Base-by-base conservation (phyloP, 2,888 invertebrate genomes). In the Minunthozetes semirufus region DNA sequence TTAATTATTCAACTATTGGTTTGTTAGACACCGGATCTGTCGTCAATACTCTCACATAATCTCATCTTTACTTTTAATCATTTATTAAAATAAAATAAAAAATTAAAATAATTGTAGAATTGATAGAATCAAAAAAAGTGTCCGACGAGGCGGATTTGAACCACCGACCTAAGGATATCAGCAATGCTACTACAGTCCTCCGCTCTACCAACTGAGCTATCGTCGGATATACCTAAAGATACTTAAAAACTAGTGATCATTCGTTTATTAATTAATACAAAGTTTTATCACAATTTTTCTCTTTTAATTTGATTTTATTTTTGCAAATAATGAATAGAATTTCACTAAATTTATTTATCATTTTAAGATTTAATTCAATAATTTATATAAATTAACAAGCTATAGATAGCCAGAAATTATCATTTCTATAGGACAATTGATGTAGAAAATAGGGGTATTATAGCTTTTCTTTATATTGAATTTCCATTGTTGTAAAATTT, bases 91-190 rank as follows among this genome's bases (percentile, higher is more conserved):
- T 6, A 42, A 42, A 53, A n/a, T 19, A 53, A 53, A 53, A 53
- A 53, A 53, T 22, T 8, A 8, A 42, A 42, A 13, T 42, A 42
- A 11, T 8, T 33, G 33, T 33, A 3, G 3, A 33, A 33, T 8
- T 42, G 11, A 42, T 42, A 11, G 8, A 13, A 1, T n/a, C n/a
- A 27, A 76, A 77, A 77, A 25, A 29, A 66, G 6, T n/a, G 8
- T 78, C 79, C 78, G 78, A 78, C 79, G 79, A 79, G 78, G 77
- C 79, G 78, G 79, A 79, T 76, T 79, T 76, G 79, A 79, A 79
- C 79, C 79, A 79, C 77, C 78, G 79, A 78, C 79, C 79, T 78
- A 79, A 77, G 79, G 79, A 79, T 79, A 17, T 38, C 78, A 73
- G 72, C 61, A 29, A 68, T 11, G 27, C 74, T 73, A 71, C 78